Evolutionary conservation across 2,888 invertebrate genomes (phyloP).

Genomic region (Acleris literana): DNA sequence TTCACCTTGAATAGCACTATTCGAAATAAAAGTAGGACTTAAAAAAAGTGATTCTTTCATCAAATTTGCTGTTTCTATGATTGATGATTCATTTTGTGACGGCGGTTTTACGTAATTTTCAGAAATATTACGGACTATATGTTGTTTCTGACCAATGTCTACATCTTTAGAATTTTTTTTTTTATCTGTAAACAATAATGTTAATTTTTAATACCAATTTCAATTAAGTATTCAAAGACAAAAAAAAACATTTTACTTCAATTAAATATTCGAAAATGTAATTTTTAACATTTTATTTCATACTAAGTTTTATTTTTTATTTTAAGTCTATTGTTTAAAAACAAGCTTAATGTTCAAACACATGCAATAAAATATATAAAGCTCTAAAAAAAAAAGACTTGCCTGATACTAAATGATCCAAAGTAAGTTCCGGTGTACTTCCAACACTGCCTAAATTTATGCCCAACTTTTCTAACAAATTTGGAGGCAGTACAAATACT

Average conservation of each 20-base stretch:
- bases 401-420: constrained; percentile 33
- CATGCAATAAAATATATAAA: constrained; percentile 2
- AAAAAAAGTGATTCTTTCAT: constrained; percentile 72
- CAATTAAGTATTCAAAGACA: background rate
- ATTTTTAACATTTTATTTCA: background rate
- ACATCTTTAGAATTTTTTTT: constrained; percentile 3
- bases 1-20: constrained; percentile 50
- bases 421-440: constrained; percentile 36
- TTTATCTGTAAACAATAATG: constrained; percentile 21
- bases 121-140: background rate
- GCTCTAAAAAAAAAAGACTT: constrained; percentile 10
- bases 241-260: background rate
- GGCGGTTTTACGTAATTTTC: constrained; percentile 13
- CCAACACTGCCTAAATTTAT: constrained; percentile 60
- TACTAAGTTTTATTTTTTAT: no score
- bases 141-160: background rate
- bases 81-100: constrained; percentile 52
- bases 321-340: no score
- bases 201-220: background rate
- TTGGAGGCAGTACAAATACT: constrained; percentile 73
- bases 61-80: constrained; percentile 70
- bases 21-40: constrained; percentile 67
- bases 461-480: constrained; percentile 72
- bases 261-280: background rate
- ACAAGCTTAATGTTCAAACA: background rate